Evolutionary conservation across 37 sponge, comb jelly and placozoan genomes (phyloP).

Genomic region (Oscarella lobularis): DNA sequence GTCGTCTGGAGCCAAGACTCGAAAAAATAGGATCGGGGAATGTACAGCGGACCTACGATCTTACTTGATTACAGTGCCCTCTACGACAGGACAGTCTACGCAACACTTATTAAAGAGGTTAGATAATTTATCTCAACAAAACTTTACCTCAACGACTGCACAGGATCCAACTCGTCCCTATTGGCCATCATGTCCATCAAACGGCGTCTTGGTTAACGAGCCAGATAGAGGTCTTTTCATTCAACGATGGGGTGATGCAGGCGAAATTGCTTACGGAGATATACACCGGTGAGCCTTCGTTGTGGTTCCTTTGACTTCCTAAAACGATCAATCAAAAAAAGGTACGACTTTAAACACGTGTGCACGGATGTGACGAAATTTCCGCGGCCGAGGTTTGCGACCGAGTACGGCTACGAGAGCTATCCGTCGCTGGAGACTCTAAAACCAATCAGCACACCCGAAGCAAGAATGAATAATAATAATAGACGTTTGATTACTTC

Average conservation of each 20-base stretch:
- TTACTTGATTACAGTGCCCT: slow-evolving; percentile 68
- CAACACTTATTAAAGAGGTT: slow-evolving; percentile 55
- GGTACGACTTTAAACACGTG: slow-evolving; percentile 67
- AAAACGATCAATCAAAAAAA: too few relatives aligned
- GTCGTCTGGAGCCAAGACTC: too few relatives aligned
- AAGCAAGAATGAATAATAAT: slow-evolving; percentile 23
- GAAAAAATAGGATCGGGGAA: too few relatives aligned
- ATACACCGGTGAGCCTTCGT: slow-evolving; percentile 52
- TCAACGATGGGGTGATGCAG: slow-evolving; percentile 75
- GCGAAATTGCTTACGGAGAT: slow-evolving; percentile 60
- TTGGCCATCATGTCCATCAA: slow-evolving; percentile 89
- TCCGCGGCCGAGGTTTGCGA: slow-evolving; percentile 84
- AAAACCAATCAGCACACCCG: slow-evolving; percentile 15
- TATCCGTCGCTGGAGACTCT: slow-evolving; percentile 73
- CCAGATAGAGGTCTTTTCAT: slow-evolving; percentile 26
- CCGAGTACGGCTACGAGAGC: slow-evolving; percentile 91
- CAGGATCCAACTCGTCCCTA: slow-evolving; percentile 65
- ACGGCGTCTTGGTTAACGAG: slow-evolving; percentile 54
- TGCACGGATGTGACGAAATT: slow-evolving; percentile 76
- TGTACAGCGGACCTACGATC: background rate
- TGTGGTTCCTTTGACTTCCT: too few relatives aligned
- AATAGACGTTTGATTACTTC: too few relatives aligned
- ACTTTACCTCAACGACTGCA: too few relatives aligned
- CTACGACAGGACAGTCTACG: slow-evolving; percentile 52
- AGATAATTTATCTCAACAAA: too few relatives aligned